Evolutionary conservation across 2,113 vertebrate genomes (phyloP).

Genomic region (Pseudonaja textilis): DNA sequence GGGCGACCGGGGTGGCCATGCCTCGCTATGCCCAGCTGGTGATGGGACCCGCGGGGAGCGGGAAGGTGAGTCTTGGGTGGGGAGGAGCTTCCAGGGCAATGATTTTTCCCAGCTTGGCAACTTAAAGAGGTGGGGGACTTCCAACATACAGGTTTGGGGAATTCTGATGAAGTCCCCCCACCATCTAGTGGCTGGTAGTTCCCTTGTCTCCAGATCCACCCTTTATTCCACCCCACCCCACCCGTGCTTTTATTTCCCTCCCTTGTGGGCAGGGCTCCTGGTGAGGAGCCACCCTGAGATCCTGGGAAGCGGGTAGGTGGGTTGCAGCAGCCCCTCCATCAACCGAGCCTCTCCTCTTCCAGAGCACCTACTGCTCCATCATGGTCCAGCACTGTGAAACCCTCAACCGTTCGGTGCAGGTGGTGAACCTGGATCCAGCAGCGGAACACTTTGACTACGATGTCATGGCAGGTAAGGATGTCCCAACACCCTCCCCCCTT

Average conservation of each 20-base stretch:
- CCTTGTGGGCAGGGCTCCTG: not conserved
- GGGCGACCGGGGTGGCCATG: slow-evolving; percentile 62
- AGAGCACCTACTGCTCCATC: slow-evolving; percentile 96
- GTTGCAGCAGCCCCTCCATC: no score
- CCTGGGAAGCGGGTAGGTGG: not conserved
- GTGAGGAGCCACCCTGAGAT: not conserved
- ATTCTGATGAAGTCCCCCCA: not conserved
- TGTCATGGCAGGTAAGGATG: slow-evolving; percentile 85
- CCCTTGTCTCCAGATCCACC: not conserved
- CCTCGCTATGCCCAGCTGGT: slow-evolving; percentile 93
- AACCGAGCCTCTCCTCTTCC: slow-evolving; percentile 17
- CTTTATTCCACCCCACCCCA: not conserved
- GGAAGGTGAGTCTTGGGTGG: slow-evolving; percentile 78
- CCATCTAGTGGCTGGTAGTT: not conserved
- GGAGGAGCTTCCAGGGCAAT: not conserved
- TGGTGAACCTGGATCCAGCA: slow-evolving; percentile 94
- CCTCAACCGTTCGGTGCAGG: slow-evolving; percentile 87
- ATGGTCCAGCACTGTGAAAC: slow-evolving; percentile 86
- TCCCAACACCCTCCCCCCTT: not conserved
- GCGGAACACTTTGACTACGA: slow-evolving; percentile 90
- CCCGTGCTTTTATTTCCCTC: not conserved
- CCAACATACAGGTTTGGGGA: not conserved
- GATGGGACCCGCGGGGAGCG: slow-evolving; percentile 95
- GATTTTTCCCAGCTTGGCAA: not conserved
- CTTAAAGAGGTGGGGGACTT: not conserved